Percentiles rank a stretch among this genome's conserved stretches.
Conservation (phyloP, 2,888 invertebrate species). For the Quadriops clusia region DNA sequence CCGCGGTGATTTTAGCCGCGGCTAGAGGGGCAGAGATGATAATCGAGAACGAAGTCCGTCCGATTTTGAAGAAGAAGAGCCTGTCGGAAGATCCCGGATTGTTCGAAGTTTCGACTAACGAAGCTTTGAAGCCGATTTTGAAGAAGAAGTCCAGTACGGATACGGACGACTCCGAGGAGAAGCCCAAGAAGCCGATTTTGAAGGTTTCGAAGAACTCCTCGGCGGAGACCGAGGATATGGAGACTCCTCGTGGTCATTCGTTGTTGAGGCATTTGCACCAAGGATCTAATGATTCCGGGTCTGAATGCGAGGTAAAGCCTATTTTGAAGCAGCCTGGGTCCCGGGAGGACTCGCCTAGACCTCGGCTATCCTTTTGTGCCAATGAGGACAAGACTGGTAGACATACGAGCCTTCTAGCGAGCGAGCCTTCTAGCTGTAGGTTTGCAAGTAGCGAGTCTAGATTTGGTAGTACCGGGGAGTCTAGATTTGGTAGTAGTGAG, state of each 20-base stretch:
- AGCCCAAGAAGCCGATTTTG: conserved; percentile 63
- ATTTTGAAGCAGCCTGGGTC: conserved; percentile 53
- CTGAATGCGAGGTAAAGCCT: conserved; percentile 47
- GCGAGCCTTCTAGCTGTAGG: too few species aligned
- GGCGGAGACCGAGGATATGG: conserved; percentile 39
- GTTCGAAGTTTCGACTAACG: conserved; percentile 35
- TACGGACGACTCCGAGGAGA: conserved; percentile 62
- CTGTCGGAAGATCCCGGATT: conserved; percentile 55
- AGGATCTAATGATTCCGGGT: conserved; percentile 21
- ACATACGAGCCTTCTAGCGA: conserved; percentile 37
- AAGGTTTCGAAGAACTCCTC: conserved; percentile 56
- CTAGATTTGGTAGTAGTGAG: too few species aligned
- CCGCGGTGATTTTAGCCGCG: conserved; percentile 53
- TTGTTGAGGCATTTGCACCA: conserved; percentile 6
- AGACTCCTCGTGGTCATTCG: conserved; percentile 7
- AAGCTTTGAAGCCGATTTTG: conserved; percentile 62
- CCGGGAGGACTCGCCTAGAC: conserved; percentile 50
- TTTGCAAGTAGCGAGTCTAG: too few species aligned
- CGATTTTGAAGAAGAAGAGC: conserved; percentile 75
- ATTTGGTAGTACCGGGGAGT: too few species aligned
- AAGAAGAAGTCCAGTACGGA: conserved; percentile 77
- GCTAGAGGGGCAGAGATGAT: conserved; percentile 43
- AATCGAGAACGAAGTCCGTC: conserved; percentile 44
- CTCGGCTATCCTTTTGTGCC: conserved; percentile 52
- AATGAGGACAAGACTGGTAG: conserved; percentile 38